Evolutionary conservation across 1,140 invertebrate genomes (phyloP).

Genomic region (Drosophila persimilis): DNA sequence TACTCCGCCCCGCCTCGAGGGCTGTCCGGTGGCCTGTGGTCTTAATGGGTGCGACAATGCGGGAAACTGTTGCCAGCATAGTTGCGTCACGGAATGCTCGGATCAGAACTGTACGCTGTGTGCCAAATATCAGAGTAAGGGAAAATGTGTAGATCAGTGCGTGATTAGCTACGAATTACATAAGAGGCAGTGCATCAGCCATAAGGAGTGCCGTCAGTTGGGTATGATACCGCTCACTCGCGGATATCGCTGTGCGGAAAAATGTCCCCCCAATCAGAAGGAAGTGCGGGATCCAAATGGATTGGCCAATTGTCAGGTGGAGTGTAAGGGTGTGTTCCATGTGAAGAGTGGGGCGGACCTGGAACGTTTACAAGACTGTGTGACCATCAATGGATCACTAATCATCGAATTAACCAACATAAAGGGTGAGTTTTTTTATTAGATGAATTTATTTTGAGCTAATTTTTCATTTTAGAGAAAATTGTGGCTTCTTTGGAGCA

Average conservation of each 20-base stretch:
- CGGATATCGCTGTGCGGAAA: slow-evolving; percentile 52
- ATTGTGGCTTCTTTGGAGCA: slow-evolving; percentile 85
- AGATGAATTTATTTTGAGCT: background rate
- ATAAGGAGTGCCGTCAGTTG: slow-evolving; percentile 48
- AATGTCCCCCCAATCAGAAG: slow-evolving; percentile 64
- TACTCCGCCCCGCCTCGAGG: slow-evolving; percentile 9
- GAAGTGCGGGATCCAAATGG: slow-evolving; percentile 30
- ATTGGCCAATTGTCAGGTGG: slow-evolving; percentile 39
- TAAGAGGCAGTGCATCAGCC: slow-evolving; percentile 49
- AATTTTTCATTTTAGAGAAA: slow-evolving; percentile 47
- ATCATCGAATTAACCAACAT: slow-evolving; percentile 63
- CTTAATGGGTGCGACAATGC: slow-evolving; percentile 43
- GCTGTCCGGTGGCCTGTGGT: slow-evolving; percentile 48
- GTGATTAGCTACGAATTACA: slow-evolving; percentile 54
- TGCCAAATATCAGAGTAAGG: slow-evolving; percentile 35
- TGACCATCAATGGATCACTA: slow-evolving; percentile 67
- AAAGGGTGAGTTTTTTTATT: slow-evolving; percentile 49
- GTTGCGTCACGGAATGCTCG: slow-evolving; percentile 62
- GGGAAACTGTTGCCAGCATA: slow-evolving; percentile 60
- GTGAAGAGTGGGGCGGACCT: slow-evolving; percentile 45
- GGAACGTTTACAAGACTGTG: slow-evolving; percentile 56
- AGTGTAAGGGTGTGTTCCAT: slow-evolving; percentile 60
- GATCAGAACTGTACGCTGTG: slow-evolving; percentile 57
- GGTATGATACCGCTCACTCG: slow-evolving; percentile 47
- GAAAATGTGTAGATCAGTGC: slow-evolving; percentile 59